These are phyloP conservation scores for Polyommatus iphigenia DNA, from an alignment of 2,888 invertebrate genomes.

Conservation along the genomic window DNA sequence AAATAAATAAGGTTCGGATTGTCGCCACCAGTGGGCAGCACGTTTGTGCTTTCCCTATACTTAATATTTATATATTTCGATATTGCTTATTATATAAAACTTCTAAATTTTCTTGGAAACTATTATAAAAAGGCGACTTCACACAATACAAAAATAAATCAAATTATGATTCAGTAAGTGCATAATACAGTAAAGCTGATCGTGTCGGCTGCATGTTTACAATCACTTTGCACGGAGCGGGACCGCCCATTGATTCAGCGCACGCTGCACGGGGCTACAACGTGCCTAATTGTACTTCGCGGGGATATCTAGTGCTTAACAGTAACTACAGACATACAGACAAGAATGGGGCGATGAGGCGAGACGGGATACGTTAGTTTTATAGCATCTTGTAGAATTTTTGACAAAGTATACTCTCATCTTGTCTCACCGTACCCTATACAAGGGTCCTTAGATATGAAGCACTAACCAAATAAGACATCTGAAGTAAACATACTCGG, in stretches of 20 bases:
- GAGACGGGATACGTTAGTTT: background rate
- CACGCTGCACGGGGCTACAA: background rate
- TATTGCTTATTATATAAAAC: too few species aligned
- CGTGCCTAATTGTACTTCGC: background rate
- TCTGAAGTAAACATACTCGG: too few species aligned
- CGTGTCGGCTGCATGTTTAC: background rate
- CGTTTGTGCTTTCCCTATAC: too few species aligned
- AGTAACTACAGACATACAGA: background rate
- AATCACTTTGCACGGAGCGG: conserved; percentile 11
- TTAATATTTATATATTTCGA: too few species aligned
- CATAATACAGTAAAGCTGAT: background rate
- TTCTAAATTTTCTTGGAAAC: too few species aligned
- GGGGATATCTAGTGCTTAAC: background rate
- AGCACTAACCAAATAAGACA: too few species aligned
- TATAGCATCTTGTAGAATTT: background rate
- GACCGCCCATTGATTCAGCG: background rate
- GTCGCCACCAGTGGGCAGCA: too few species aligned
- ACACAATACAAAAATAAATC: conserved; percentile 1
- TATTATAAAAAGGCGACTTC: background rate
- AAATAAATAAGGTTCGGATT: too few species aligned
- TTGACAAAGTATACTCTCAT: background rate
- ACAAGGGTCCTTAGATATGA: too few species aligned
- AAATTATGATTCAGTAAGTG: background rate
- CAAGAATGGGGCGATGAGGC: background rate
- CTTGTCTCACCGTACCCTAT: too few species aligned